Evolutionary conservation across 2,888 invertebrate species (phyloP), one percentile per base, ranked within the genome.

Genomic region (Rosalia funebris): DNA sequence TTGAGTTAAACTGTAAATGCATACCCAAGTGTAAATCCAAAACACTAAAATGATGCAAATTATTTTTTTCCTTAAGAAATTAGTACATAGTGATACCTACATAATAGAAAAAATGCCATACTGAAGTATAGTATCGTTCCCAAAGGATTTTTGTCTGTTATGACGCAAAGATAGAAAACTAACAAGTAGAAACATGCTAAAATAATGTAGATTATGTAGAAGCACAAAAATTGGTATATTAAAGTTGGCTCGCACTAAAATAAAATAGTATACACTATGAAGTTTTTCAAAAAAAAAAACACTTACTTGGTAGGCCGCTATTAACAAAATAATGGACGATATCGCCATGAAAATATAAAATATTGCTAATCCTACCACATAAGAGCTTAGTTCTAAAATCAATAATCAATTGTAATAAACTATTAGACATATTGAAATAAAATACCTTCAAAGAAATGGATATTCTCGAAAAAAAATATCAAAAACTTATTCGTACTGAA

Each of bases 221-320:
- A 20, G 14, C 5, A 25, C 15, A 39, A 15, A 14, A 50, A 50
- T 10, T 17, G 39, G 15, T 39, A 50, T 17, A 39, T 25, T 20
- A 39, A 50, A 12, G 12, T 39, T 31, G 20, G 25, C 12, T 50
- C 20, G 10, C 50, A 50, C 50, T 50, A 25, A 39, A 50, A 50
- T 34, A 25, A 19, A 15, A 19, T 14, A 34, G 34, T n/a, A 46
- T 14, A 14, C 1, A 5, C 16, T 34, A 5, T 11, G 34, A 7
- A 34, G 3, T 34, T 25, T 25, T n/a, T n/a, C n/a, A n/a, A n/a
- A n/a, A n/a, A n/a, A n/a, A n/a, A n/a, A 9, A 3, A 32, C 15
- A 31, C 31, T 15, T 44, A 54, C 54, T 25, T 44, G 45, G 34
- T 44, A 54, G 5, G 54, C 42, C 5, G 31, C 54, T 11, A 44